A percentile compares a stretch with the other conserved stretches of the same genome.
Conservation (phyloP, 1,140 invertebrate genomes). For the Mya arenaria region DNA sequence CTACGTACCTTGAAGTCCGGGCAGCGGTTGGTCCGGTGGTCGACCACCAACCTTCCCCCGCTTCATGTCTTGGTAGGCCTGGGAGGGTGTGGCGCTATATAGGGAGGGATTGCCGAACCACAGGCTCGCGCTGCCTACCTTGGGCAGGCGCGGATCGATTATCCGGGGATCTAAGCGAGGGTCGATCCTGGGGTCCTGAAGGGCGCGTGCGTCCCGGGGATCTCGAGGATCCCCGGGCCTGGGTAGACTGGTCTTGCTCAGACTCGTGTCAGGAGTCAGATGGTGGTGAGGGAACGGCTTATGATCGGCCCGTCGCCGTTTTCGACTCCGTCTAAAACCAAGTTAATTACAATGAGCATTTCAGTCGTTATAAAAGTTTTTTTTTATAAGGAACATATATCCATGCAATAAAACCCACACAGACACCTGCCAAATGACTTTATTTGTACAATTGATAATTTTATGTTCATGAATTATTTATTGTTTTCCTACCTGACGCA, state of each 20-base stretch:
- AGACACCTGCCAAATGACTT: not conserved
- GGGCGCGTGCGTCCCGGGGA: not conserved
- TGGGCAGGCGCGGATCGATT: constrained; percentile 45
- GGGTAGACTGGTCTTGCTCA: constrained; percentile 43
- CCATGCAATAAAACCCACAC: not conserved
- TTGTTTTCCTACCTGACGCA: constrained; percentile 8
- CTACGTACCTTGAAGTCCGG: constrained; percentile 13
- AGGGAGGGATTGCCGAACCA: constrained; percentile 50
- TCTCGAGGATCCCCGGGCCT: constrained; percentile 13
- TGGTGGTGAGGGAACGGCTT: constrained; percentile 51
- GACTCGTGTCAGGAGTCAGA: constrained; percentile 47
- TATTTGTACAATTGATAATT: not conserved
- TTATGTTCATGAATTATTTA: not conserved
- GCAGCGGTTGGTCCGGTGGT: not conserved
- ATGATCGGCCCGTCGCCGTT: not conserved
- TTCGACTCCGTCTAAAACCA: constrained; percentile 9
- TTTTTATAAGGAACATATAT: not conserved
- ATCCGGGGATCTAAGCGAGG: constrained; percentile 26
- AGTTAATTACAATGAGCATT: not conserved
- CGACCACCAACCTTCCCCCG: not conserved
- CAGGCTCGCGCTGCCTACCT: constrained; percentile 43
- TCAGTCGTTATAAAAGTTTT: not conserved
- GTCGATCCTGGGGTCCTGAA: constrained; percentile 15
- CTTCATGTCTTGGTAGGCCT: constrained; percentile 44
- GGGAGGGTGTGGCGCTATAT: constrained; percentile 34